Evolutionary conservation across 1,140 invertebrate species (phyloP), one percentile per base, ranked within the genome.

Genomic region (Apis laboriosa): DNA sequence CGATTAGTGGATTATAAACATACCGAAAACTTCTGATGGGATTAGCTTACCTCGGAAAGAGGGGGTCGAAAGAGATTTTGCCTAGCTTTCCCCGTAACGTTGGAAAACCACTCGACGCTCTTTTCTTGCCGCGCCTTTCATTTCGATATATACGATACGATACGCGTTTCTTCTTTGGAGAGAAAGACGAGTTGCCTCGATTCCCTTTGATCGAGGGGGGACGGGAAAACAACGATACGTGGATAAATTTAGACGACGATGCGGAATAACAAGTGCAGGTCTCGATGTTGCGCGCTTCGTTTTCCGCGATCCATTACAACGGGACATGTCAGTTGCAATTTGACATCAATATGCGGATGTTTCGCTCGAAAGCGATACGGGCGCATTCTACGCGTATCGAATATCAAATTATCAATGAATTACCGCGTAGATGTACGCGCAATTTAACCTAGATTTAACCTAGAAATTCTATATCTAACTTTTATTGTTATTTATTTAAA

Each of bases 1-100:
- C 91, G 93, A 93, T 94, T 93, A 93, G 91, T 91, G 92, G 93
- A 93, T 93, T 93, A 94, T 93, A 93, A 93, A 93, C 92, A 93
- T 91, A 89, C 90, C 86, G 88, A 85, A 83, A 90, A 91, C 88
- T 92, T 91, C 86, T 89, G 87, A 89, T 88, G 85, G 89, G 90
- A 91, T 92, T 88, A 90, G 90, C 87, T 82, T 71, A 49, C 61
- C 73, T 85, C 19, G 4, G 67, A 67, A 43, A 71, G 77, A 80
- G 80, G 7, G 73, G 64, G 61, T 67, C 53, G 61, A 63, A 75
- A 76, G 73, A 75, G 75, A 58, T 84, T 43, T 77, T 51, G 85
- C 70, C 43, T 73, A 84, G 85, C 73, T 84, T 67, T 75, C 56
- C 76, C 78, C 77, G 82, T 84, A 84, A 78, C 77, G 74, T 61